Base-by-base conservation (phyloP, 2,888 invertebrate species). In the Cenopis cana region DNA sequence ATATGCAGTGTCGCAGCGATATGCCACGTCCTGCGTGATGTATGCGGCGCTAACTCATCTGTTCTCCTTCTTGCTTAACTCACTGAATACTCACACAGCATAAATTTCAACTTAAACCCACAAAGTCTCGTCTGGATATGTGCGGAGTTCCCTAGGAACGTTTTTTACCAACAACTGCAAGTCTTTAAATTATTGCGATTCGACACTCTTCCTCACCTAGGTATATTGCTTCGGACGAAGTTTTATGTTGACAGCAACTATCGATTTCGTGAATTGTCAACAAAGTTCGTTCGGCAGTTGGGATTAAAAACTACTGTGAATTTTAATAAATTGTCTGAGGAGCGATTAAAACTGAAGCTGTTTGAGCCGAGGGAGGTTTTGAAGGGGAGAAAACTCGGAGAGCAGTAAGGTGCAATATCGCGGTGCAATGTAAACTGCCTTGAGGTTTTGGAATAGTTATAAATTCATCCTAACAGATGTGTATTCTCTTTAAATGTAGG, bases 41-140 rank as follows among this genome's bases (percentile, higher is more conserved):
- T 87, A 91, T 89, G 89, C 80, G 84, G 81, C 81, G 84, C 85
- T 84, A 86, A 86, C 87, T 87, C 83, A 82, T 83, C 81, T 85
- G 85, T 82, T 83, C 85, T 85, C 84, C 86, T 87, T 83, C 90
- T 89, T 89, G 85, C 87, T 85, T 86, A 86, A 80, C 87, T 86
- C 82, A 81, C 82, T 79, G 82, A 85, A 88, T 85, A 85, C 86
- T 86, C 83, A 77, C 87, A 83, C 84, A 81, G 84, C 83, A 90
- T 91, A 90, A 91, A 91, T 92, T 90, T 85, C 82, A 85, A 89
- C 83, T 88, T 83, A 87, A 90, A 87, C 85, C 83, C 85, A 84
- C 89, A 89, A 71, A 89, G 85, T 89, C 82, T 79, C 79, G 81
- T 85, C 83, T 85, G 84, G 86, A 86, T 87, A 89, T 88, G 86